Percentiles rank a stretch among this genome's conserved stretches.
Evolutionary conservation across 1,140 invertebrate genomes (phyloP).

Genomic region (Ceratosolen solmsi): DNA sequence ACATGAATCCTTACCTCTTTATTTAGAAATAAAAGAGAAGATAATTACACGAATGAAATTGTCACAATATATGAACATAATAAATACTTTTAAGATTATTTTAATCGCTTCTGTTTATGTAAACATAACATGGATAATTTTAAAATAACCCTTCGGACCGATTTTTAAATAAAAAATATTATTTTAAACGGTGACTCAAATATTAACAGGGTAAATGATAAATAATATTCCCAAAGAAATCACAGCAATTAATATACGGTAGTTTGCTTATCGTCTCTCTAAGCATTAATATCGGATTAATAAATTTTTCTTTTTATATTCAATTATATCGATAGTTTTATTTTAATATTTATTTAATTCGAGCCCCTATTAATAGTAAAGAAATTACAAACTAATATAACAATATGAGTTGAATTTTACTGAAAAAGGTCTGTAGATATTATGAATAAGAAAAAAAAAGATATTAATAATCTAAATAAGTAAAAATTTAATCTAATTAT

Average conservation of each 20-base stretch:
- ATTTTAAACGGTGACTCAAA: not conserved
- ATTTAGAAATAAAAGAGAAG: not conserved
- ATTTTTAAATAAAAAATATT: too few relatives aligned
- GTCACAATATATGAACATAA: not conserved
- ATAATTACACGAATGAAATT: not conserved
- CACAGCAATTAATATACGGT: not conserved
- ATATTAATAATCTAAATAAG: too few relatives aligned
- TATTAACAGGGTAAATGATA: not conserved
- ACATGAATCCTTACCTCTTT: not conserved
- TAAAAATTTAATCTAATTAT: too few relatives aligned
- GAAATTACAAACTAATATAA: too few relatives aligned
- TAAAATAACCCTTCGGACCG: not conserved
- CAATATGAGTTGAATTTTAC: too few relatives aligned
- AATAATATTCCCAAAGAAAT: not conserved
- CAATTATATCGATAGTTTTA: too few relatives aligned
- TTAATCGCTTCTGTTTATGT: not conserved
- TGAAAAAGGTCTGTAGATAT: too few relatives aligned
- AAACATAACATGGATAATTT: not conserved
- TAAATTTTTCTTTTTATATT: too few relatives aligned
- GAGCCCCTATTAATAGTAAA: too few relatives aligned
- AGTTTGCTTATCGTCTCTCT: not conserved
- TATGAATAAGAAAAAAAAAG: too few relatives aligned
- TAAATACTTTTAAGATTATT: not conserved
- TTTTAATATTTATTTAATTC: too few relatives aligned
- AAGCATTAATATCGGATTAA: too few relatives aligned